Evolutionary conservation across 2,797 vertebrate genomes (phyloP), one percentile per base, ranked within the genome.

Genomic region (Argya squamiceps): DNA sequence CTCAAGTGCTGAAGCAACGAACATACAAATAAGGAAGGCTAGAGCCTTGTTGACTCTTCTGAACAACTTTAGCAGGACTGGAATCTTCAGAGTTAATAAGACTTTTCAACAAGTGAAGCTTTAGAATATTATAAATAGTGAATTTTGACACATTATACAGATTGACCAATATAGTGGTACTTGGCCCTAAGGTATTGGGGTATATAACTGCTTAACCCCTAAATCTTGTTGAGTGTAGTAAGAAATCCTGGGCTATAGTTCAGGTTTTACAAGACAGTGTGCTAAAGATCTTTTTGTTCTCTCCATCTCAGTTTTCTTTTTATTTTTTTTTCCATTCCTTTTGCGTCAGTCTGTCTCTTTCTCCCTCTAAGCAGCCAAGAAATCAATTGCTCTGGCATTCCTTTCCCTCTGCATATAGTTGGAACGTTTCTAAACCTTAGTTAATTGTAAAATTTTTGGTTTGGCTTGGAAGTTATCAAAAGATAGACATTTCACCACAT

Each of bases 311-410:
- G 34, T 5, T 23, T 69, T 52, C 18, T 69, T 77, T 29, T 16
- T 75, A 6, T 30, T 82, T 95, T 49, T 69, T 74, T 52, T 62
- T 12, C 39, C 16, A 23, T 77, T 77, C 60, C 32, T 85, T 91
- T 85, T 92, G 27, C 50, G 2, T 68, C 49, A 93, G 24, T 37
- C 44, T 86, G 39, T 64, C 46, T 84, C 43, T 79, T 87, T 92
- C 41, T 75, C 32, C 23, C 43, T 76, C 39, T 90, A 69, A 81
- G 43, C 69, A 92, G 85, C 80, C 90, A 92, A 75, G 69, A 95
- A 92, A 94, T 75, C 82, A 75, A 65, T 64, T 85, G 47, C 14
- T 83, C 58, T 95, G 65, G 27, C 82, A 93, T 78, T 92, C 73
- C 63, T 86, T 94, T 96, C 46, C 46, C 24, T 68, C 53, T 95